Evolutionary conservation across 2,797 vertebrate genomes (phyloP).

Genomic region (Phylloscopus collybita): DNA sequence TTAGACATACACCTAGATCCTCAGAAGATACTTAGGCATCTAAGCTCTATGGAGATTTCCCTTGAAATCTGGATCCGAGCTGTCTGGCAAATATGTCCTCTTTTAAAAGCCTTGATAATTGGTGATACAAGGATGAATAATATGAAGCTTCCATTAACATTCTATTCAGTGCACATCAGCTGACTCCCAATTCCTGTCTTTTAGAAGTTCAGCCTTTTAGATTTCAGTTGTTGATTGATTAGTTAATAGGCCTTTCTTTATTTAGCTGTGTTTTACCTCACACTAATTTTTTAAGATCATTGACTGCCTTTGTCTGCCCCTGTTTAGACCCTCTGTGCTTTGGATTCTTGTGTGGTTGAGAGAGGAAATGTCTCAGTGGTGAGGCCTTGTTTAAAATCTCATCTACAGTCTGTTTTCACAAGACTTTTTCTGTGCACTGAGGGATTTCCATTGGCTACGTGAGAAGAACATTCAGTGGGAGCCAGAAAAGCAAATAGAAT

Average conservation of each 20-base stretch:
- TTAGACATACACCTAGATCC: background rate
- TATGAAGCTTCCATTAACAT: conserved; percentile 58
- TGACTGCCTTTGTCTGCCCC: conserved; percentile 5
- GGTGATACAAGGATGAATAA: conserved; percentile 48
- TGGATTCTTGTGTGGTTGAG: conserved; percentile 2
- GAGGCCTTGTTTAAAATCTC: conserved; percentile 49
- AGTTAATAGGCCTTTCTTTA: conserved; percentile 41
- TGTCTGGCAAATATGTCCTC: conserved; percentile 38
- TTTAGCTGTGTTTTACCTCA: conserved; percentile 34
- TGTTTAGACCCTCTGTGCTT: conserved; percentile 25
- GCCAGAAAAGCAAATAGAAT: background rate
- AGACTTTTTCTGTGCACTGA: conserved; percentile 14
- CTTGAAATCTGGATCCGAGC: conserved; percentile 17
- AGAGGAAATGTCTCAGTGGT: conserved; percentile 26
- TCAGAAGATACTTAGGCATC: conserved; percentile 12
- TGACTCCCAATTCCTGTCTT: conserved; percentile 32
- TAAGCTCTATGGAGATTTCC: background rate
- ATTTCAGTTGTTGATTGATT: conserved; percentile 18
- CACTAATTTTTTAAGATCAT: conserved; percentile 3
- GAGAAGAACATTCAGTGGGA: background rate
- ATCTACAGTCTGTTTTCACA: conserved; percentile 22
- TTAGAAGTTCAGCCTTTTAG: conserved; percentile 27
- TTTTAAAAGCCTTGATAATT: conserved; percentile 65
- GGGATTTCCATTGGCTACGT: background rate
- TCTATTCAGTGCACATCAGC: conserved; percentile 46